These are phyloP conservation scores for Diorhabda sublineata DNA, from an alignment of 1,140 invertebrate genomes.

Conservation along the genomic window DNA sequence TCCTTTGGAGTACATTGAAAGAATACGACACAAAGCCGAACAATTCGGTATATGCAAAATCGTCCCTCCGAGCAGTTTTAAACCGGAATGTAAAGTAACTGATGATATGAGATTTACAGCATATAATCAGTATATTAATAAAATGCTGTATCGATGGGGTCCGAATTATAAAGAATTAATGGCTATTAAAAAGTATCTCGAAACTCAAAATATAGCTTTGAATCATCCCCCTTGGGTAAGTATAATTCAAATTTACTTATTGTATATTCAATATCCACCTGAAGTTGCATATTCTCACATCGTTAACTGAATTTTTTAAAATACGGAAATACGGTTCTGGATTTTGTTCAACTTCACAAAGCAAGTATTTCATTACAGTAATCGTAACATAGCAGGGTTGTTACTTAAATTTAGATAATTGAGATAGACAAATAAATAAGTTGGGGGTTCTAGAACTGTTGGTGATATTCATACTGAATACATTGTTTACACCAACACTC, in stretches of 20 bases:
- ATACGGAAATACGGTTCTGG: no score
- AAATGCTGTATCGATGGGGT: slow-evolving; percentile 86
- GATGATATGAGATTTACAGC: slow-evolving; percentile 75
- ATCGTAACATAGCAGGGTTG: no score
- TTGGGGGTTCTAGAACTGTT: no score
- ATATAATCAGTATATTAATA: slow-evolving; percentile 88
- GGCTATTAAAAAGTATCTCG: slow-evolving; percentile 80
- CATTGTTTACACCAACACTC: no score
- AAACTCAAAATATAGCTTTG: slow-evolving; percentile 71
- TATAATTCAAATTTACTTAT: background rate
- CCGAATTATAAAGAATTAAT: slow-evolving; percentile 81
- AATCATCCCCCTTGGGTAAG: slow-evolving; percentile 71
- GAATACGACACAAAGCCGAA: slow-evolving; percentile 73
- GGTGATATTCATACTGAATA: no score
- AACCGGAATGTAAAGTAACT: slow-evolving; percentile 86
- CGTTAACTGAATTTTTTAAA: no score
- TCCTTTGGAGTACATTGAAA: slow-evolving; percentile 84
- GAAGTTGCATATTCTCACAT: no score
- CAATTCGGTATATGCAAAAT: slow-evolving; percentile 85
- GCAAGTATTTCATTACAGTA: no score
- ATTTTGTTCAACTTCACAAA: no score
- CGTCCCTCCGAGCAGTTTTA: slow-evolving; percentile 81
- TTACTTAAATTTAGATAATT: no score
- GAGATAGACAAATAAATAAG: no score
- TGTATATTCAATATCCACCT: no score